phyloP scores from a whole-genome alignment of 1,140 invertebrate species.

The Drosophila aff. region DNA sequence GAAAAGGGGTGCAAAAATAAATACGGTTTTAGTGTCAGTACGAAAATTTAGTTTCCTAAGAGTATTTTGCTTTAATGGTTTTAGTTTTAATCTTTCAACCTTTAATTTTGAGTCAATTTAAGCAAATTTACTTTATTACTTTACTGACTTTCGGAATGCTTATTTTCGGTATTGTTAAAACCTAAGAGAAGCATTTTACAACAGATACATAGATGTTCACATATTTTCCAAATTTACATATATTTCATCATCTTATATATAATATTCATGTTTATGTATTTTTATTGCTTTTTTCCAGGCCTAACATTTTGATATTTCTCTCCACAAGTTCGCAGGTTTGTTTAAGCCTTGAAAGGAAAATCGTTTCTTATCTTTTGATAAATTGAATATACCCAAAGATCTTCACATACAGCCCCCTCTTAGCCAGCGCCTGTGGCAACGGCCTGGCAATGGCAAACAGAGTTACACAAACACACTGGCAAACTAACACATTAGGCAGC shows the following conservation, averaged over 20 bases:
- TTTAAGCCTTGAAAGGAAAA: slow-evolving; percentile 11
- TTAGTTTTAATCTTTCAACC: no score
- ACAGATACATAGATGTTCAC: not conserved
- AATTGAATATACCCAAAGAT: slow-evolving; percentile 25
- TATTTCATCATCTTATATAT: not conserved
- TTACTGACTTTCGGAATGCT: not conserved
- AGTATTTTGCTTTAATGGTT: not conserved
- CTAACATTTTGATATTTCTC: not conserved
- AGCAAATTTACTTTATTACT: not conserved
- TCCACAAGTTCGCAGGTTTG: slow-evolving; percentile 1
- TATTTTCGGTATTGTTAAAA: not conserved
- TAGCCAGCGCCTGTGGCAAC: slow-evolving; percentile 53
- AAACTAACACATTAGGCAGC: slow-evolving; percentile 78
- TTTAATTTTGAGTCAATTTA: not conserved
- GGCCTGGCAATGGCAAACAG: slow-evolving; percentile 51
- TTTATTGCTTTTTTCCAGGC: not conserved
- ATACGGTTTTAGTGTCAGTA: not conserved
- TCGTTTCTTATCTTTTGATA: slow-evolving; percentile 12
- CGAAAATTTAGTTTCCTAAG: not conserved
- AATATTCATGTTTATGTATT: not conserved
- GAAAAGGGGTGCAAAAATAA: slow-evolving; percentile 1
- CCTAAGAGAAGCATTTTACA: not conserved
- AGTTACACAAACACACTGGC: slow-evolving; percentile 38
- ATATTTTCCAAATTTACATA: not conserved
- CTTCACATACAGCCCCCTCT: not conserved